Percentiles rank a stretch among this genome's conserved stretches.
phyloP scores from a whole-genome alignment of 2,888 invertebrate genomes.

The Sipunculus nudus region DNA sequence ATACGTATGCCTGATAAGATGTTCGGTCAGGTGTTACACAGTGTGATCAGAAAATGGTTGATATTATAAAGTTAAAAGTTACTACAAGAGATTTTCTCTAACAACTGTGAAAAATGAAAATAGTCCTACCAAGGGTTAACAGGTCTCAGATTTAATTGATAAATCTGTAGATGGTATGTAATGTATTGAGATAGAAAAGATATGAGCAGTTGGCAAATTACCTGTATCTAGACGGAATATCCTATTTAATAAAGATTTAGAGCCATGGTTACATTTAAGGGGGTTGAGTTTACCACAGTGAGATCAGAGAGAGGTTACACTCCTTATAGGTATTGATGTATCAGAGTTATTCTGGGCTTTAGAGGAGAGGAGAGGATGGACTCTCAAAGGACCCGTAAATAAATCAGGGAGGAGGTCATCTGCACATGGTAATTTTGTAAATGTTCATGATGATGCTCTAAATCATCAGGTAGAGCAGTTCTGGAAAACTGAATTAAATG shows the following conservation, averaged over 20 bases:
- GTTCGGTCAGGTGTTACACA: not conserved
- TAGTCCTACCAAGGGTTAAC: not conserved
- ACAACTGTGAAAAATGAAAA: not conserved
- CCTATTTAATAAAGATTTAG: no score
- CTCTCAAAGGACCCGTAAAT: not conserved
- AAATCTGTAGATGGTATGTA: not conserved
- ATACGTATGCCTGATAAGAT: not conserved
- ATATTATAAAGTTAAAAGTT: not conserved
- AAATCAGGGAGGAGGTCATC: not conserved
- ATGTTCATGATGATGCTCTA: not conserved
- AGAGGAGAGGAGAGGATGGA: not conserved
- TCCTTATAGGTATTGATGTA: not conserved
- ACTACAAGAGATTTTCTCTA: not conserved
- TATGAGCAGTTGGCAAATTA: no score
- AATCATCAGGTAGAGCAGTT: not conserved
- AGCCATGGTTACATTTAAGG: not conserved
- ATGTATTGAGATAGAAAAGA: not conserved
- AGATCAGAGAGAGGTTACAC: not conserved
- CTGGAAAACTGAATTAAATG: not conserved
- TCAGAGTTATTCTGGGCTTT: not conserved
- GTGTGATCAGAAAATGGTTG: not conserved
- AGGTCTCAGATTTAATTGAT: not conserved
- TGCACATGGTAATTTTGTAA: not conserved
- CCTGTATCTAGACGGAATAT: no score
- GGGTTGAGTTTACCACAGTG: not conserved